Conservation (phyloP, 1,140 invertebrate genomes). For the Gerris buenoi region DNA sequence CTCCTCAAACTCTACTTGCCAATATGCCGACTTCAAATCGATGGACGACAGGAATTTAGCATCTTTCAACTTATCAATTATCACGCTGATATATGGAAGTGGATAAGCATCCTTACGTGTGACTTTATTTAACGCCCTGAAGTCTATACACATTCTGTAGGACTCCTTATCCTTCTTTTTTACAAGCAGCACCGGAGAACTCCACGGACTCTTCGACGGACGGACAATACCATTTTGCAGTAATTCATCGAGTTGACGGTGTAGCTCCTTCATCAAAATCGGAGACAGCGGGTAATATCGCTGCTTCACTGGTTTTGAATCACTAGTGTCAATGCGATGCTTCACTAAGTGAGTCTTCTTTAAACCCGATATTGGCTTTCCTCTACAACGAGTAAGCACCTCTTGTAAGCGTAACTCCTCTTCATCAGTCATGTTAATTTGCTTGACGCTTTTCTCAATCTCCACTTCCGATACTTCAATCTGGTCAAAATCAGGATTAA, state of each 20-base stretch:
- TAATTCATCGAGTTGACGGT: constrained; percentile 22
- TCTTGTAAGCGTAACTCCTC: background rate
- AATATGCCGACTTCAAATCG: constrained; percentile 26
- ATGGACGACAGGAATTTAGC: constrained; percentile 22
- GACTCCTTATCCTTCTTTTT: constrained; percentile 35
- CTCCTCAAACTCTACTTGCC: constrained; percentile 13
- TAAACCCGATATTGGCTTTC: too few relatives aligned
- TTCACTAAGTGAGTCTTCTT: background rate
- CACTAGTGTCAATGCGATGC: background rate
- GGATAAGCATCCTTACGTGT: constrained; percentile 25
- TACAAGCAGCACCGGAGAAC: constrained; percentile 33
- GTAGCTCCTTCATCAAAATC: constrained; percentile 7
- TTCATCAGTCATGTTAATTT: background rate
- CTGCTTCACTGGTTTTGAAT: constrained; percentile 10
- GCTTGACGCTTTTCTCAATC: background rate
- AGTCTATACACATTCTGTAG: constrained; percentile 34
- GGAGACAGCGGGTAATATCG: constrained; percentile 12
- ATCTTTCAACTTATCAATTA: background rate
- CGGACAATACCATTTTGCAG: constrained; percentile 28
- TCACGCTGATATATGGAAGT: constrained; percentile 13
- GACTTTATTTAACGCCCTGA: constrained; percentile 30
- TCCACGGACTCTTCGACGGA: constrained; percentile 31
- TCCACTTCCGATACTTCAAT: background rate
- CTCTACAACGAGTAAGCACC: background rate
- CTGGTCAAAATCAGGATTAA: background rate